Conservation (phyloP, 2,888 invertebrate species). For the Glyphotaelius pellucidus region DNA sequence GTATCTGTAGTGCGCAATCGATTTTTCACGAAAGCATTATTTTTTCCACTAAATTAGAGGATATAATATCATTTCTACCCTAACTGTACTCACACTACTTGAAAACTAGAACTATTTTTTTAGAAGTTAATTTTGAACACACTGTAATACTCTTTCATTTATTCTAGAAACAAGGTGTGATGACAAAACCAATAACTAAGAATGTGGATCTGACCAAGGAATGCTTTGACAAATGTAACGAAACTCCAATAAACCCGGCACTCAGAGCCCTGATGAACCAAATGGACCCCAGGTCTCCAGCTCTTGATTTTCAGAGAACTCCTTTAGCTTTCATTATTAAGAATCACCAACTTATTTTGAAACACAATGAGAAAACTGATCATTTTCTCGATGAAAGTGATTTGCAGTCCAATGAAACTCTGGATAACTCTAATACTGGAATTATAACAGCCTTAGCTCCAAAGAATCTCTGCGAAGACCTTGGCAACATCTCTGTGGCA, state of each 20-base stretch:
- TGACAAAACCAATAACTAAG: conserved; percentile 71
- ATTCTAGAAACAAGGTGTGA: conserved; percentile 32
- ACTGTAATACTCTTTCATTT: neutral
- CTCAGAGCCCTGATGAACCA: conserved; percentile 75
- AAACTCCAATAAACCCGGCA: conserved; percentile 72
- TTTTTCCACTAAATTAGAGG: neutral
- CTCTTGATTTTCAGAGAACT: conserved; percentile 79
- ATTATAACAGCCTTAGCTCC: conserved; percentile 64
- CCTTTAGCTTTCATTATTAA: conserved; percentile 72
- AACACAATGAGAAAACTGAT: conserved; percentile 44
- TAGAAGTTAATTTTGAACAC: neutral
- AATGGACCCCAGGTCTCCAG: conserved; percentile 79
- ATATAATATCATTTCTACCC: neutral
- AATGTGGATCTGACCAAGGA: conserved; percentile 75
- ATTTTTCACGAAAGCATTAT: neutral
- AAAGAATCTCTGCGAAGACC: conserved; percentile 69
- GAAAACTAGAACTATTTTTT: neutral
- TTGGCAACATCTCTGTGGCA: conserved; percentile 67
- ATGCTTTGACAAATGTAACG: conserved; percentile 72
- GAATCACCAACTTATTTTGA: conserved; percentile 55
- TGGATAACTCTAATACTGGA: conserved; percentile 29
- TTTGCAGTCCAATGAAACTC: conserved; percentile 24
- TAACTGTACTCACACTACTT: neutral
- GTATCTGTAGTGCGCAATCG: neutral
- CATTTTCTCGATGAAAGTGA: conserved; percentile 40